A percentile compares a stretch with the other conserved stretches of the same genome.
phyloP scores from a whole-genome alignment of 30 jellyfish, hydroid and myxozoan genomes.

The Rhopilema esculentum region DNA sequence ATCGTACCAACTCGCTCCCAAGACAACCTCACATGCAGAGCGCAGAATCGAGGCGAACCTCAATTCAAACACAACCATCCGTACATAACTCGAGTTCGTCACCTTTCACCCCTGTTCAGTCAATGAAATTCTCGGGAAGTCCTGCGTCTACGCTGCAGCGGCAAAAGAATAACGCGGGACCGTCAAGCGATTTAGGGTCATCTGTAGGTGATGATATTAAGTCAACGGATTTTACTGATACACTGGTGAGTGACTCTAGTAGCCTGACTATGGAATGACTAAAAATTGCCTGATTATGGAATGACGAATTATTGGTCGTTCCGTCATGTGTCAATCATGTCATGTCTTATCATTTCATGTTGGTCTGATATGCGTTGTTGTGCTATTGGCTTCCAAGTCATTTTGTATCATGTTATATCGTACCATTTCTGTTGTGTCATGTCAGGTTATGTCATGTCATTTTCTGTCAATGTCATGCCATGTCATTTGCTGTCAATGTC shows the following conservation, averaged over 20 bases:
- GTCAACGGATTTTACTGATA: slow-evolving; percentile 63
- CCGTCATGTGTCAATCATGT: too few relatives aligned
- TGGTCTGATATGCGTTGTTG: neutral
- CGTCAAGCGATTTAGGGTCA: slow-evolving; percentile 97
- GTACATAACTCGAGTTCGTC: slow-evolving; percentile 57
- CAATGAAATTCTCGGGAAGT: slow-evolving; percentile 65
- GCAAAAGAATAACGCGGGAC: slow-evolving; percentile 62
- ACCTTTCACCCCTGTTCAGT: slow-evolving; percentile 67
- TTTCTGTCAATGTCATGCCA: neutral
- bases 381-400: neutral
- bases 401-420: neutral
- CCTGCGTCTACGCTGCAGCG: slow-evolving; percentile 88
- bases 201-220: slow-evolving; percentile 89
- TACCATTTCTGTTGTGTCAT: neutral
- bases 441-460: neutral
- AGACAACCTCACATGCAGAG: slow-evolving; percentile 38
- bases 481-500: too few relatives aligned
- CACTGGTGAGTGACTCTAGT: slow-evolving; percentile 54
- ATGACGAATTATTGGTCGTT: too few relatives aligned
- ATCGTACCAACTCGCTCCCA: slow-evolving; percentile 63
- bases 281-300: too few relatives aligned
- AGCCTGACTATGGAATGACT: too few relatives aligned
- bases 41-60: slow-evolving; percentile 43
- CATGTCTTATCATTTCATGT: neutral
- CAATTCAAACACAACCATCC: slow-evolving; percentile 37